Base-by-base conservation (phyloP, 2,888 invertebrate species). In the Tenthredo amoena region DNA sequence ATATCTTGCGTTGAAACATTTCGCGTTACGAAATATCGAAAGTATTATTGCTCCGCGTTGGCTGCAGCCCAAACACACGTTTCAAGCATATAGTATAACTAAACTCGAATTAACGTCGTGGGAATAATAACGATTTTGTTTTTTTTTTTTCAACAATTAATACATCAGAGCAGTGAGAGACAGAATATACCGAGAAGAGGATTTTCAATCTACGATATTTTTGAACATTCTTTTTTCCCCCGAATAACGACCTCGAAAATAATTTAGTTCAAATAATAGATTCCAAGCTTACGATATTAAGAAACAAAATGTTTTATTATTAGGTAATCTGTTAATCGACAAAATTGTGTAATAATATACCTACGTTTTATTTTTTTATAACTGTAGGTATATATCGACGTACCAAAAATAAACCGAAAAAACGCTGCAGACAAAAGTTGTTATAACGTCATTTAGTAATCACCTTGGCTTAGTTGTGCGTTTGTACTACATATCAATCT, bases 21-120 rank as follows among this genome's bases (percentile, higher is more conserved):
- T 58, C 68, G 43, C 83, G n/a, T 83, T 21, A 47, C 47, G 83
- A 83, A 83, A 83, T 83, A 83, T 83, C 68, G 83, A 83, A 83
- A 83, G 83, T 68, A 83, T 47, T 83, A 40, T 71, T 71, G 5
- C 43, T 43, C 47, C 50, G 47, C 31, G 9, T 83, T 62, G 55
- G 72, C 31, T 81, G 55, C 77, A 62, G 6, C 62, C 31, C 31
- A 37, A 18, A 55, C 10, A 55, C 77, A 50, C 34, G 18, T n/a
- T 18, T 3, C 1, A 37, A 34, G 0, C 40, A 37, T 26, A 26
- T 31, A 31, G 18, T 26, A 26, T 31, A 31, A 5, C 12, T 65
- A 65, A n/a, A 50, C n/a, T 50, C 50, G 50, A 50, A 50, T 50
- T 47, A 15, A 47, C 15, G 12, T 47, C 12, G 15, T 47, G 12